Evolutionary conservation across 2,113 vertebrate genomes (phyloP), one percentile per base, ranked within the genome.

Genomic region (Phasianus colchicus): DNA sequence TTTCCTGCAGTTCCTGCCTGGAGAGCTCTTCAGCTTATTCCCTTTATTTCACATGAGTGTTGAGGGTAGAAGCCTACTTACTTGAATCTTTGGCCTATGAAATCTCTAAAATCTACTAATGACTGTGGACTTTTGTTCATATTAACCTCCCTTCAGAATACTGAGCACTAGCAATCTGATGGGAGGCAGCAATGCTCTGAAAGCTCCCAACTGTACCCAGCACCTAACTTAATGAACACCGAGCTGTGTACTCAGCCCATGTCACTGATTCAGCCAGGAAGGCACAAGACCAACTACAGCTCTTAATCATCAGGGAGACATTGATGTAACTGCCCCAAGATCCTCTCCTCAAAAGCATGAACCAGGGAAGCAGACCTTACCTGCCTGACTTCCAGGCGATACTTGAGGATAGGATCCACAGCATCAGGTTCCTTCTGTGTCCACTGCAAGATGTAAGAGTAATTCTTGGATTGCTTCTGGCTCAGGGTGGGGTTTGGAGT

Each of bases 381-480:
- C 98, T 99, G 99, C 40, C 97, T 97, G 73, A 99, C 94, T 81
- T 98, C 98, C 91, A 99, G 96, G 95, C 98, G 98, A 96, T 99
- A 99, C 88, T 98, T 99, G 45, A 99, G 98, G 89, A 99, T 97
- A 2, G 97, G 98, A 95, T 99, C 99, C 11, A 99, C 99, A 11
- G 99, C 99, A 2, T 97, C 97, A 0, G 99, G 99, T n/a, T 99
- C 99, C 95, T 95, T 99, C 97, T 99, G 99, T 0, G 99, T 99
- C 99, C 99, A 99, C 97, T 99, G 99, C 92, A 99, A 97, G 95
- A 98, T 84, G 94, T 99, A 99, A 78, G 99, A 99, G 95, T 99
- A 99, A 98, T 99, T 99, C 97, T 98, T 98, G 95, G 98, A 99
- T 93, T 98, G 98, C 96, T 98, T 99, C 96, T 98, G 97, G 94